Evolutionary conservation across 2,888 invertebrate species (phyloP).

Genomic region (Cheilosia soror): DNA sequence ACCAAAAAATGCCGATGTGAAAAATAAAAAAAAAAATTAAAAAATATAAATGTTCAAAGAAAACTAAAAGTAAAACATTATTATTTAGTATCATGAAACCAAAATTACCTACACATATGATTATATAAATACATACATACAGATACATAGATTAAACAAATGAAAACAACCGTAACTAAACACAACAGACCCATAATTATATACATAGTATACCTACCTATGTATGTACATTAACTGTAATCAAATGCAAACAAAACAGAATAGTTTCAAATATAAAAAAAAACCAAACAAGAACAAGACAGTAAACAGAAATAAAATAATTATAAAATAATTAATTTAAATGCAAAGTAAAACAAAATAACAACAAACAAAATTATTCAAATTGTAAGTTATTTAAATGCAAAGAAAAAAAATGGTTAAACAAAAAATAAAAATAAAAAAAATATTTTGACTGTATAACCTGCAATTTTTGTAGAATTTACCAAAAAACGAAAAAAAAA

Average conservation of each 20-base stretch:
- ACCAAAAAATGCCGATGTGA: constrained; percentile 59
- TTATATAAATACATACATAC: constrained; percentile 55
- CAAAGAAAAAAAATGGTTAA: constrained; percentile 53
- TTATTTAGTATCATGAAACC: constrained; percentile 69
- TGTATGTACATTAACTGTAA: constrained; percentile 67
- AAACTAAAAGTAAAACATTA: constrained; percentile 63
- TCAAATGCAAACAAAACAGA: constrained; percentile 55
- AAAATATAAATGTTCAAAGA: constrained; percentile 79
- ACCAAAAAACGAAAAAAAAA: constrained; percentile 57
- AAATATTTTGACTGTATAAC: constrained; percentile 75
- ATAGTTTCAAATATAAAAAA: constrained; percentile 60
- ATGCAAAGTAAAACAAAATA: constrained; percentile 25
- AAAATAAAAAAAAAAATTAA: constrained; percentile 58
- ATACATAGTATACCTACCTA: constrained; percentile 42
- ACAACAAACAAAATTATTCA: constrained; percentile 36
- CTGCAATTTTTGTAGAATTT: constrained; percentile 75
- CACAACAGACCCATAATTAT: constrained; percentile 59
- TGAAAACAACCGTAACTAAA: constrained; percentile 45
- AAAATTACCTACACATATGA: constrained; percentile 71
- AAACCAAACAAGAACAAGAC: constrained; percentile 24
- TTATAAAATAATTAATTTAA: constrained; percentile 41
- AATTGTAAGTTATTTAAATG: constrained; percentile 63
- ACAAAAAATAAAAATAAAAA: constrained; percentile 44
- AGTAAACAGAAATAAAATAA: constrained; percentile 15
- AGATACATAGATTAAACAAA: constrained; percentile 34